Percentiles rank a stretch among this genome's conserved stretches.
Evolutionary conservation across 2,113 vertebrate species (phyloP).

Genomic region (Phrynosoma platyrhinos): DNA sequence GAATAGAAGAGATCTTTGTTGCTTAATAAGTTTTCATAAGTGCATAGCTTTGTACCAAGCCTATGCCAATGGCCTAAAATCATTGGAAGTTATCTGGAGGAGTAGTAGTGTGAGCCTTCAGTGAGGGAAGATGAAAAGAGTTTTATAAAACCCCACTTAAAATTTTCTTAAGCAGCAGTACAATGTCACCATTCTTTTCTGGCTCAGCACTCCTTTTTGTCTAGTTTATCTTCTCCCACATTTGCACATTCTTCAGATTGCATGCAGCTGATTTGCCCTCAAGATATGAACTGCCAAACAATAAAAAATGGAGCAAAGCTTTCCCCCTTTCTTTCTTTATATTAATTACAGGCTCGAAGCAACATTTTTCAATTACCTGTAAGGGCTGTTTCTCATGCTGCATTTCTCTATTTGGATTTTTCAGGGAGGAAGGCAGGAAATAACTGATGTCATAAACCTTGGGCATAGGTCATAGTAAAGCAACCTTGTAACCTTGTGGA

Average conservation of each 20-base stretch:
- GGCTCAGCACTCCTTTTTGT: slow-evolving; percentile 56
- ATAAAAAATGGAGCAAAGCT: slow-evolving; percentile 39
- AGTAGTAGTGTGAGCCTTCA: neutral
- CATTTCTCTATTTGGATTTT: neutral
- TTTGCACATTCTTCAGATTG: slow-evolving; percentile 43
- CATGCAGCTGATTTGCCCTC: slow-evolving; percentile 48
- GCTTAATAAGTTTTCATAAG: slow-evolving; percentile 24
- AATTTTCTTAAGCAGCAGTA: slow-evolving; percentile 58
- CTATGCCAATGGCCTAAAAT: slow-evolving; percentile 31
- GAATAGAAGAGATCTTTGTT: slow-evolving; percentile 12
- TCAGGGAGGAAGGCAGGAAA: neutral
- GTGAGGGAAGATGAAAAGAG: slow-evolving; percentile 49
- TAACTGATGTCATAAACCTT: neutral
- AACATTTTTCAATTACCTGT: fast-evolving
- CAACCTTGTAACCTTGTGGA: neutral
- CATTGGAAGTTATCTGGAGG: slow-evolving; percentile 29
- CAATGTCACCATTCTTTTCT: slow-evolving; percentile 73
- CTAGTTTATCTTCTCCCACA: slow-evolving; percentile 23
- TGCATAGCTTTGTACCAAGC: neutral
- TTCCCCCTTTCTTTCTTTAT: slow-evolving; percentile 22
- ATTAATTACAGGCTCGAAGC: neutral
- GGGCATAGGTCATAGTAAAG: neutral
- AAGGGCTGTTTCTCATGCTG: neutral
- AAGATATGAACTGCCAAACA: neutral
- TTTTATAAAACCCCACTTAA: slow-evolving; percentile 44